These are phyloP conservation scores for Caenorhabditis inopinata DNA, from an alignment of 1,140 invertebrate genomes.

Conservation along the genomic window DNA sequence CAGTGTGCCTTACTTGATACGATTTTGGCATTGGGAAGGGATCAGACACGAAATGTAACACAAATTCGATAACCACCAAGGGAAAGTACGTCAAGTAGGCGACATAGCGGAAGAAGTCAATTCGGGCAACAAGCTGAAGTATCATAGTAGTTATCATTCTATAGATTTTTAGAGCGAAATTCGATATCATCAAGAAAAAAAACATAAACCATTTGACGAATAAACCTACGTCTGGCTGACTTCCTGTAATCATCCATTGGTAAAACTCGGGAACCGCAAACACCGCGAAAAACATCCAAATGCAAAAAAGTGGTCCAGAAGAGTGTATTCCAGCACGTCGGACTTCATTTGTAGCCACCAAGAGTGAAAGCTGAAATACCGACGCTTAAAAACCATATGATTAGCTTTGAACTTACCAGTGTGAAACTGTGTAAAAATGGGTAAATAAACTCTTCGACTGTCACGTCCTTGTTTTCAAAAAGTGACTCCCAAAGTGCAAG, in stretches of 20 bases:
- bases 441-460: conserved; percentile 43
- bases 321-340: conserved; percentile 44
- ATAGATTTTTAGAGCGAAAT: neutral
- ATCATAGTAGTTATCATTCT: neutral
- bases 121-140: conserved; percentile 38
- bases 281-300: conserved; percentile 47
- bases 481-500: conserved; percentile 38
- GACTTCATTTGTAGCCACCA: conserved; percentile 41
- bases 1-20: neutral
- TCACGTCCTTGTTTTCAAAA: conserved; percentile 36
- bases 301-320: conserved; percentile 43
- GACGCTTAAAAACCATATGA: neutral
- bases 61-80: conserved; percentile 37
- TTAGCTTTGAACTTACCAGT: neutral
- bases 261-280: conserved; percentile 49
- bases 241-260: conserved; percentile 49
- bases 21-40: conserved; percentile 38
- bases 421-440: conserved; percentile 45
- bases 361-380: conserved; percentile 35
- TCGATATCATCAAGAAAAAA: neutral
- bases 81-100: conserved; percentile 49
- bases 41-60: conserved; percentile 48
- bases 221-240: conserved; percentile 27
- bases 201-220: conserved; percentile 6
- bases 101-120: conserved; percentile 45